Conservation (phyloP, 2,797 vertebrate species). For the Parambassis ranga region DNA sequence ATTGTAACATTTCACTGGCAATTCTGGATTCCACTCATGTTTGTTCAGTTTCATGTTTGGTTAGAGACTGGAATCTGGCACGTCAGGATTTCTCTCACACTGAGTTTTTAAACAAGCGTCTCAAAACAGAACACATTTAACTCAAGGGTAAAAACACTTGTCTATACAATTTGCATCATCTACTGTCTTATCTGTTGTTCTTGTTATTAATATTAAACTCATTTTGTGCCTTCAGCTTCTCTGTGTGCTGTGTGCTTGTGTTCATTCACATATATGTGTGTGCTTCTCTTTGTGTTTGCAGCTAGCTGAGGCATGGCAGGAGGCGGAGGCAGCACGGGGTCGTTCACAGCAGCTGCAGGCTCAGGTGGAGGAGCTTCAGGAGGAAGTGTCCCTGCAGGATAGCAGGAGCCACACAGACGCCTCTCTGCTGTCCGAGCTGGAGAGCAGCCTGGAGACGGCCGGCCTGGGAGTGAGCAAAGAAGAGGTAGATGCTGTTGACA, state of each 20-base stretch:
- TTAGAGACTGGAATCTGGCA: conserved; percentile 68
- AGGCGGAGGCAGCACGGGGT: conserved; percentile 62
- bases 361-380: conserved; percentile 79
- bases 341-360: conserved; percentile 74
- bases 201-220: neutral
- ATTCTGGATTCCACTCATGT: conserved; percentile 63
- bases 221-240: neutral
- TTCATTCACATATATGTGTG: neutral
- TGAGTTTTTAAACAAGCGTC: neutral
- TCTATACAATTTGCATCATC: neutral
- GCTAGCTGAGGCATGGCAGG: conserved; percentile 72
- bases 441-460: conserved; percentile 65
- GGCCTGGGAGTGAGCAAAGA: conserved; percentile 65
- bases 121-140: neutral
- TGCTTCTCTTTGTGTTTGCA: conserved; percentile 32
- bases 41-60: conserved; percentile 44
- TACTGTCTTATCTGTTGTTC: neutral
- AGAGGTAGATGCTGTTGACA: conserved; percentile 64
- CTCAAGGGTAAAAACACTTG: neutral
- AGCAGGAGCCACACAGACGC: conserved; percentile 52
- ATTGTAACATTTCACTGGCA: conserved; percentile 44
- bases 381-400: conserved; percentile 74
- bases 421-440: conserved; percentile 81
- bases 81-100: conserved; percentile 55
- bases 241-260: neutral